phyloP scores from a whole-genome alignment of 92 coral and sea anemone species.

The Siderastrea siderea region DNA sequence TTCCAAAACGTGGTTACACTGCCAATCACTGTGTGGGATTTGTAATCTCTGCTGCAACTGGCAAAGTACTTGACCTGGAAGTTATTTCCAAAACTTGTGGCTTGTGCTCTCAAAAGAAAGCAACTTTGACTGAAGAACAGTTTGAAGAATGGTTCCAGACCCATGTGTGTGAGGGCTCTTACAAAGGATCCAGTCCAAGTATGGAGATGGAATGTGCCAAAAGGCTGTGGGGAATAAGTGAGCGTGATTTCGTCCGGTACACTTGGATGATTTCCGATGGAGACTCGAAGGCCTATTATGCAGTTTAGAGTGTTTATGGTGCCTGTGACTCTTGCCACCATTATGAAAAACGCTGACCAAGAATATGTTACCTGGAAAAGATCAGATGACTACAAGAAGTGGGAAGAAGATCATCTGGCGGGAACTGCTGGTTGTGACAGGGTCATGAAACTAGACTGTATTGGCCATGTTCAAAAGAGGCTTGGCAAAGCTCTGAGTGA shows the following conservation, averaged over 20 bases:
- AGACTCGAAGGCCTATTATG: constrained; percentile 61
- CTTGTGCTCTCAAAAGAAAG: constrained; percentile 47
- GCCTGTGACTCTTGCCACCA: constrained; percentile 51
- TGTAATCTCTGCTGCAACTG: constrained; percentile 61
- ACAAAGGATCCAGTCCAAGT: constrained; percentile 58
- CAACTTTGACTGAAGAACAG: constrained; percentile 24
- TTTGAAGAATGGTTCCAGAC: constrained; percentile 48
- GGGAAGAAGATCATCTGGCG: constrained; percentile 48
- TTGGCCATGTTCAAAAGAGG: constrained; percentile 62
- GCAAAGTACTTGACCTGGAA: constrained; percentile 57
- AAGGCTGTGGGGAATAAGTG: constrained; percentile 58
- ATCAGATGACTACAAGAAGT: constrained; percentile 32
- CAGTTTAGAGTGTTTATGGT: constrained; percentile 57
- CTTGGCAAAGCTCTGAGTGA: constrained; percentile 62
- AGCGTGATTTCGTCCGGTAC: constrained; percentile 17
- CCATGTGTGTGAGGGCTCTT: constrained; percentile 53
- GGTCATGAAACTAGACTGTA: constrained; percentile 59
- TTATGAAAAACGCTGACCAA: constrained; percentile 29
- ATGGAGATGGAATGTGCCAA: constrained; percentile 73
- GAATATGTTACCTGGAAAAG: too few relatives aligned
- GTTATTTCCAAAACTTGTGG: constrained; percentile 55
- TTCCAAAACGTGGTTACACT: constrained; percentile 60
- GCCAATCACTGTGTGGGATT: constrained; percentile 65
- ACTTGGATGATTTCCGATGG: constrained; percentile 66
- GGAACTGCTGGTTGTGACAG: constrained; percentile 43